Evolutionary conservation across 2,113 vertebrate genomes (phyloP), one percentile per base, ranked within the genome.

Genomic region (Hymenochirus boettgeri): DNA sequence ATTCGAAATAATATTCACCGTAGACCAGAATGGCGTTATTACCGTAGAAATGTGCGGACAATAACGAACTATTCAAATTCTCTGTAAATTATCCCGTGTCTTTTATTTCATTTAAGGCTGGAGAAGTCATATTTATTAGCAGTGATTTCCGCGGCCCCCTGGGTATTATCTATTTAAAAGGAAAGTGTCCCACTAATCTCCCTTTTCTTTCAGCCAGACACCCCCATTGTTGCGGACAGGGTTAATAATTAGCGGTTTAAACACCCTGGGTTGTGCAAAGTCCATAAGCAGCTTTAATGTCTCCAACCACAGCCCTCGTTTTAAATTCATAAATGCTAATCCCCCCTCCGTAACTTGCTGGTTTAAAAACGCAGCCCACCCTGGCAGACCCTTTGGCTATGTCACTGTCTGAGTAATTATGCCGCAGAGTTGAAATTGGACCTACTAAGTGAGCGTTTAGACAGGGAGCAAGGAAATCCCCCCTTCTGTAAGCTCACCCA

Each of bases 261-360:
- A 93, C 88, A 88, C 90, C 83, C 86, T 87, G 85, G 87, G 93
- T 91, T 93, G 92, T 91, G 88, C 90, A 91, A 88, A 84, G 88
- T 96, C n/a, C n/a, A n/a, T 12, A 97, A 98, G 95, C 93, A 93
- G 96, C 93, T 99, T 99, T 97, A 94, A 92, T 90, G 92, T 95
- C 95, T 97, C 91, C 95, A 91, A 94, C 93, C 92, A 93, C 91
- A 91, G 91, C 86, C 93, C 93, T 95, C 92, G 95, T 98, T 97
- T 99, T 96, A 98, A 99, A 98, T 99, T 99, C 96, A 99, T 99
- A 97, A 98, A 99, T 99, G 96, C 95, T 99, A 99, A 99, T 99
- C 96, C 95, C 93, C 96, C 94, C 95, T 94, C 96, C 94, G 97
- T 99, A 99, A 99, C 98, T 99, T 98, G 98, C 94, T 96, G 94